phyloP scores from a whole-genome alignment of 2,797 vertebrate genomes.

The Bovichtus variegatus region DNA sequence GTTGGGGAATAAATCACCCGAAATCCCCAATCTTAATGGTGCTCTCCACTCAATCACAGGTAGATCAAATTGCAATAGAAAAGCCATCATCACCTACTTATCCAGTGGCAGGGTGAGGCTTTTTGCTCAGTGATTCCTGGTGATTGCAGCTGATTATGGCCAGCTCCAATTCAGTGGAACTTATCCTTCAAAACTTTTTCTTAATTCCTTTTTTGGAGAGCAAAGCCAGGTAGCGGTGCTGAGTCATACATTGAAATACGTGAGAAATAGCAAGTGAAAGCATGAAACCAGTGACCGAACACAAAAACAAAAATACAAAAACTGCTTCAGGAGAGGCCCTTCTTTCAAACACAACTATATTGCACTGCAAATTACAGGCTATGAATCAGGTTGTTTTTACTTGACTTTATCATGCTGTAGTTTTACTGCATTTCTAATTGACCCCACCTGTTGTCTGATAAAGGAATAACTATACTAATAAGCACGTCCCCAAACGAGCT shows the following conservation, averaged over 20 bases:
- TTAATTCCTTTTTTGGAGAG: neutral
- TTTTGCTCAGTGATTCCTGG: slow-evolving; percentile 3
- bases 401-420: too few relatives aligned
- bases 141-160: neutral
- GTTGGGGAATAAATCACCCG: slow-evolving; percentile 49
- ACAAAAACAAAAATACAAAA: neutral
- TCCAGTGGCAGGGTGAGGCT: slow-evolving; percentile 3
- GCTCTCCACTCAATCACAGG: slow-evolving; percentile 49
- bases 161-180: neutral
- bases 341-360: too few relatives aligned
- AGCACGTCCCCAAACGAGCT: too few relatives aligned
- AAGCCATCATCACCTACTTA: slow-evolving; percentile 46
- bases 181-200: neutral
- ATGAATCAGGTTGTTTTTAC: too few relatives aligned
- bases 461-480: too few relatives aligned
- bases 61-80: slow-evolving; percentile 55
- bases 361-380: too few relatives aligned
- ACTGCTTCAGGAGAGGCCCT: neutral
- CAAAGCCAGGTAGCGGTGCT: neutral
- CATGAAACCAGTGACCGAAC: neutral
- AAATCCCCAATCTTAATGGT: slow-evolving; percentile 41
- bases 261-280: neutral
- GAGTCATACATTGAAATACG: slow-evolving; percentile 3
- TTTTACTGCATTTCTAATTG: too few relatives aligned
- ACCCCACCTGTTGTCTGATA: too few relatives aligned